These are phyloP conservation scores for Andrena dorsata DNA, from an alignment of 2,888 invertebrate species.

Conservation along the genomic window DNA sequence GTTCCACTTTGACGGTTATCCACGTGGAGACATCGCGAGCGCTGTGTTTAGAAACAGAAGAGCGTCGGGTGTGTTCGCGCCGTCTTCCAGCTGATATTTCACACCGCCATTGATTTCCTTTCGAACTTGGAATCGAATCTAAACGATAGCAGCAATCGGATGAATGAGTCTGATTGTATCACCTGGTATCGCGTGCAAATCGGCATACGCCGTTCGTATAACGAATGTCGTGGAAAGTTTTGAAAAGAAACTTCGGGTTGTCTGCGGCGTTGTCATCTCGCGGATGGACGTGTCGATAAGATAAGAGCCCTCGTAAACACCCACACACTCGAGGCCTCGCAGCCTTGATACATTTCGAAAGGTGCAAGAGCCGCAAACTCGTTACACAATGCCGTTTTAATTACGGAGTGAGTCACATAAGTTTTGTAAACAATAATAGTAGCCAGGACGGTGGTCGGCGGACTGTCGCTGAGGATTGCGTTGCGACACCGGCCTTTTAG, in stretches of 20 bases:
- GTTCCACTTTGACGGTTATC: background rate
- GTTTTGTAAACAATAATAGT: slow-evolving; percentile 65
- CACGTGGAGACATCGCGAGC: background rate
- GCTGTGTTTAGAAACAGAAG: slow-evolving; percentile 16
- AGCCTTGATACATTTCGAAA: slow-evolving; percentile 66
- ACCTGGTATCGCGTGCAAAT: background rate
- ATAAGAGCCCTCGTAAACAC: slow-evolving; percentile 43
- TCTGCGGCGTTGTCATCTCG: background rate
- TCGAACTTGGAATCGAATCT: background rate
- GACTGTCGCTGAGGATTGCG: slow-evolving; percentile 50
- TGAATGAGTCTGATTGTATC: background rate
- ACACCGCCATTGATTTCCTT: slow-evolving; percentile 14
- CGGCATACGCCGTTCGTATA: background rate
- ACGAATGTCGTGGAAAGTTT: slow-evolving; percentile 13
- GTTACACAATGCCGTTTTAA: slow-evolving; percentile 63
- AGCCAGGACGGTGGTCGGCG: slow-evolving; percentile 5
- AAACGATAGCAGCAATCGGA: background rate
- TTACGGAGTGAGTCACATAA: slow-evolving; percentile 61
- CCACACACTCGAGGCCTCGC: background rate
- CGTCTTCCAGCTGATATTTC: slow-evolving; percentile 38
- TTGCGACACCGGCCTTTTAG: slow-evolving; percentile 37
- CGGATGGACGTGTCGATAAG: slow-evolving; percentile 51
- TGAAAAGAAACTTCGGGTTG: background rate
- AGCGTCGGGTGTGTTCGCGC: slow-evolving; percentile 34
- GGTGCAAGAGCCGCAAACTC: slow-evolving; percentile 51